A percentile compares a stretch with the other conserved stretches of the same genome.
Evolutionary conservation across 2,797 vertebrate species (phyloP).

Genomic region (Jordanella pulchra): DNA sequence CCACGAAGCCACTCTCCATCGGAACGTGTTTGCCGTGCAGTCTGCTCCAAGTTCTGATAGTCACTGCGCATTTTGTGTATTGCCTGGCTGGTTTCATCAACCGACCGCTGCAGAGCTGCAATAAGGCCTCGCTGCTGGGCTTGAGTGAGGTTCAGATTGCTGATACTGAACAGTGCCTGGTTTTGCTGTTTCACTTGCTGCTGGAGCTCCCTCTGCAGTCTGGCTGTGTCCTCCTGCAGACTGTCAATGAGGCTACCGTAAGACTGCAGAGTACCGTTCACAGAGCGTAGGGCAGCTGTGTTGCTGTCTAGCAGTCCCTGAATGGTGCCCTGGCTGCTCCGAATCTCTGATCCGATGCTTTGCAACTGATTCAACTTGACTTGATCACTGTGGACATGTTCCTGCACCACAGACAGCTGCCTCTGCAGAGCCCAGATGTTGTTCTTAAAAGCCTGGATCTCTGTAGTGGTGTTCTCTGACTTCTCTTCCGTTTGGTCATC

Average conservation of each 20-base stretch:
- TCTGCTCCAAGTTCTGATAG: constrained; percentile 89
- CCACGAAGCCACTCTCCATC: constrained; percentile 90
- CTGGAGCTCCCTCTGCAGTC: constrained; percentile 88
- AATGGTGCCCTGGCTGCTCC: constrained; percentile 87
- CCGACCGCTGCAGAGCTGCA: constrained; percentile 84
- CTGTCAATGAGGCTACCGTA: constrained; percentile 84
- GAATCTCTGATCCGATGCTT: constrained; percentile 82
- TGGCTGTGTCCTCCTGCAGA: constrained; percentile 86
- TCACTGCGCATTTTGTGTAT: constrained; percentile 89
- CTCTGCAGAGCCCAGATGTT: constrained; percentile 88
- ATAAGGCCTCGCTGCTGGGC: constrained; percentile 88
- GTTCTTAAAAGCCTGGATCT: constrained; percentile 90
- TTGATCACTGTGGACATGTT: constrained; percentile 88
- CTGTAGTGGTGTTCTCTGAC: constrained; percentile 88
- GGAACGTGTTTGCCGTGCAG: constrained; percentile 85
- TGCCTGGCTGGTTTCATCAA: constrained; percentile 88
- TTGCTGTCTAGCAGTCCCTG: constrained; percentile 86
- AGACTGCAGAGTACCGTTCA: constrained; percentile 89
- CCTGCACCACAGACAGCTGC: constrained; percentile 87
- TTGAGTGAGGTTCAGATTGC: constrained; percentile 92
- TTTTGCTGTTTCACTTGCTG: constrained; percentile 87
- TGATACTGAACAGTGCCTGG: constrained; percentile 84
- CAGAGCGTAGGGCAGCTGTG: constrained; percentile 83
- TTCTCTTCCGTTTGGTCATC: constrained; percentile 91
- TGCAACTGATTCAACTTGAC: constrained; percentile 88